Evolutionary conservation across 2,888 invertebrate genomes (phyloP).

Genomic region (Ryuthela nishihirai): DNA sequence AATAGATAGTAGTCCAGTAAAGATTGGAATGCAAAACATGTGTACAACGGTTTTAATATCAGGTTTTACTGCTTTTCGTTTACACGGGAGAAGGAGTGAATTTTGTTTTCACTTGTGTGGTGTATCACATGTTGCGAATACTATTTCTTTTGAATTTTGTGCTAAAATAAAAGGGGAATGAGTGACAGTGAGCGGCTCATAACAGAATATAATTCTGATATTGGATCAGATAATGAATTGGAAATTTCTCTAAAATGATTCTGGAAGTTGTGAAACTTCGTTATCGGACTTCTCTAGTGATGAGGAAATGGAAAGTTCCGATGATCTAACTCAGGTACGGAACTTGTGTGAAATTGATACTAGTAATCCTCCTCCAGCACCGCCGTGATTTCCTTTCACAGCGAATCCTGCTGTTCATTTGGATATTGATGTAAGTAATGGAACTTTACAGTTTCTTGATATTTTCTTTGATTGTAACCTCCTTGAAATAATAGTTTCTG

Average conservation of each 20-base stretch:
- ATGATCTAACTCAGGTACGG: no score
- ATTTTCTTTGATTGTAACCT: conserved; percentile 9
- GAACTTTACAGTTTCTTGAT: conserved; percentile 1
- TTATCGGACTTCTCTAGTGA: conserved; percentile 4
- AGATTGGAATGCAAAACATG: no score
- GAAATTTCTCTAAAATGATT: conserved; percentile 12
- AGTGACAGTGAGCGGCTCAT: neutral
- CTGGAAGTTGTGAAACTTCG: conserved; percentile 3
- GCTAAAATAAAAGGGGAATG: neutral
- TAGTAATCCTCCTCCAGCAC: no score
- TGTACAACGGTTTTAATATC: no score
- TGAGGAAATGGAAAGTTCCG: no score
- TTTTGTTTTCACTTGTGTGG: no score
- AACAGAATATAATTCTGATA: conserved; percentile 3
- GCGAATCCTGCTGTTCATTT: no score
- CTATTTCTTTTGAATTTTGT: conserved; percentile 3
- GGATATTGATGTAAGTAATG: conserved; percentile 6
- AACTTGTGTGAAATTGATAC: no score
- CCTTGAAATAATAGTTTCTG: conserved; percentile 1
- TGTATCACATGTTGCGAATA: neutral
- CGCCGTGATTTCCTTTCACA: no score
- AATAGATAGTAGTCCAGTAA: no score
- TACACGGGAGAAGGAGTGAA: no score
- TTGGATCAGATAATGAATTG: conserved; percentile 3
- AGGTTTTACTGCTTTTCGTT: no score